These are phyloP conservation scores for Pangasius mekongensis DNA, from an alignment of 2,797 vertebrate genomes.

Conservation along the genomic window DNA sequence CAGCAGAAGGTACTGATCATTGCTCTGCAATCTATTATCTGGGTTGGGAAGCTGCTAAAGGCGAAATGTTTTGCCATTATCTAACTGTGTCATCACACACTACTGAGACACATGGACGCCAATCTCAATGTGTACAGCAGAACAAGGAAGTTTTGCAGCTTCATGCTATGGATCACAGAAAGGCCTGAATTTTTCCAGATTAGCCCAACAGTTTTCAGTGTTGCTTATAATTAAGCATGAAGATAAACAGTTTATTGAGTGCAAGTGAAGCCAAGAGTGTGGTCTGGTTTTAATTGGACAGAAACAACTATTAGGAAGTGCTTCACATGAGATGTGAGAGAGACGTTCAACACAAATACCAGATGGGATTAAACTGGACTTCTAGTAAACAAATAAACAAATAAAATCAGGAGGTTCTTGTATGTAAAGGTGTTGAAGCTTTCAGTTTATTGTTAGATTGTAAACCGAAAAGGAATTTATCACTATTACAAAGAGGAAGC, in stretches of 20 bases:
- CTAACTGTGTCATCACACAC: conserved; percentile 6
- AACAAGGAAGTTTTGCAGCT: neutral
- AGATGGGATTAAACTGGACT: conserved; percentile 7
- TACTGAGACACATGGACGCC: conserved; percentile 21
- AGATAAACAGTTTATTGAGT: conserved; percentile 28
- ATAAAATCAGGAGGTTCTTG: neutral
- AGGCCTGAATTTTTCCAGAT: conserved; percentile 12
- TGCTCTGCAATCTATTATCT: conserved; percentile 9
- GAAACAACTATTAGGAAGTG: conserved; percentile 20
- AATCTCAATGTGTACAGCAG: neutral
- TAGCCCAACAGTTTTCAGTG: neutral
- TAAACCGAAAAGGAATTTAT: conserved; percentile 64
- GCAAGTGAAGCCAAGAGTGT: neutral
- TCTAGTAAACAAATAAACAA: conserved; percentile 32
- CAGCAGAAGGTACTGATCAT: conserved; percentile 20
- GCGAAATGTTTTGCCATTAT: conserved; percentile 24
- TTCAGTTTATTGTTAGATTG: conserved; percentile 18
- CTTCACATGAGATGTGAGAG: conserved; percentile 2
- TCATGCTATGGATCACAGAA: neutral
- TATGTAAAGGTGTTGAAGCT: conserved; percentile 1
- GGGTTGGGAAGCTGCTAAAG: conserved; percentile 11
- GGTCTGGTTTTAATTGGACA: conserved; percentile 38
- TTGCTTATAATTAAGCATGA: conserved; percentile 24
- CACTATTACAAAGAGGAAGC: neutral
- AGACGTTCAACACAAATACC: conserved; percentile 10